Evolutionary conservation across 2,888 invertebrate genomes (phyloP), one percentile per base, ranked within the genome.

Genomic region (Esperia sulphurella): DNA sequence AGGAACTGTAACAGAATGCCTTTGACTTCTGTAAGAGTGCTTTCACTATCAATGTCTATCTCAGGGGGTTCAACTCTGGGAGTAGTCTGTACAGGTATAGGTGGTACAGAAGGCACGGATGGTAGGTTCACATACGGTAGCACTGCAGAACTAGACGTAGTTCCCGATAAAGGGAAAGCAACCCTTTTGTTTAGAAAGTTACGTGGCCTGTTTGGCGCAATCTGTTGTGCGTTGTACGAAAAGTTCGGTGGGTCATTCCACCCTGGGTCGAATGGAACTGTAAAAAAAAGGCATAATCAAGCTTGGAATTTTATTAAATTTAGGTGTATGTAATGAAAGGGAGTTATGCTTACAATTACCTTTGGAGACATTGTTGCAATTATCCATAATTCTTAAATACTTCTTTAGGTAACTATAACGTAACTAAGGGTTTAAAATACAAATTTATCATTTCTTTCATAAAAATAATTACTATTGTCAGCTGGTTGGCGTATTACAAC

Each of bases 221-320:
- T 62, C 48, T 79, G 72, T 50, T 84, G 85, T 2, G 79, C 61
- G 44, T 80, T 88, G 57, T 89, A 91, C 0, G 90, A 75, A 48
- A 90, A 78, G 51, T 82, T 82, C 1, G 91, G 91, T 5, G 91
- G 91, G 60, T 92, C 91, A 58, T 92, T 92, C 91, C 91, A 92
- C 7, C 91, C 91, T 35, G 91, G 91, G 61, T 91, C 91, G 54
- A 77, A 87, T 8, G 80, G 65, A 8, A 73, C 89, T 90, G 62
- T 44, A 76, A 75, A 21, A 21, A 21, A 21, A 21, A n/a, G n/a
- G n/a, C n/a, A n/a, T n/a, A n/a, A n/a, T n/a, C n/a, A n/a, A n/a
- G n/a, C n/a, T n/a, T n/a, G n/a, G n/a, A n/a, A n/a, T n/a, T n/a
- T n/a, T n/a, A n/a, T n/a, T n/a, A n/a, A n/a, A n/a, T n/a, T 30